phyloP scores from a whole-genome alignment of 1,140 invertebrate genomes.

The Triops longicaudatus region DNA sequence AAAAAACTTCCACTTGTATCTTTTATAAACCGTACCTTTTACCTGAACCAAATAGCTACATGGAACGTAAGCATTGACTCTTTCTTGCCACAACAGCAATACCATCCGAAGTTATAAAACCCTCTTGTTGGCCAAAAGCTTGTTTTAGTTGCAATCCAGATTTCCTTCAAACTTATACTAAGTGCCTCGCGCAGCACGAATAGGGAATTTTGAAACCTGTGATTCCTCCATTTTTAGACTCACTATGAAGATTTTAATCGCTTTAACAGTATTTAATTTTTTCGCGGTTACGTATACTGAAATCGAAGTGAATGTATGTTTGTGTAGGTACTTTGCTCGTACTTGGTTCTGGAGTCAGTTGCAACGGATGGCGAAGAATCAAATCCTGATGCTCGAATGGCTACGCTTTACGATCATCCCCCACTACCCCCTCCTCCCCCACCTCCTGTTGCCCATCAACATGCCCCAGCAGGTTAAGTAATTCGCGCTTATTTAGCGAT shows the following conservation, averaged over 20 bases:
- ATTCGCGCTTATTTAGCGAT: too few relatives aligned
- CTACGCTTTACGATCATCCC: not conserved
- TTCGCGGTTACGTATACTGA: not conserved
- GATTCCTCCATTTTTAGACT: not conserved
- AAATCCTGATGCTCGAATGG: not conserved
- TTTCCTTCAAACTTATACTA: not conserved
- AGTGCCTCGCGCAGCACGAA: not conserved
- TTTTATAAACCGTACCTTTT: not conserved
- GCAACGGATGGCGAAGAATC: not conserved
- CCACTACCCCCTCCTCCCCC: not conserved
- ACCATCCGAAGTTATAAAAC: conserved; percentile 5
- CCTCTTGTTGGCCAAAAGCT: not conserved
- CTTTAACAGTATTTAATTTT: not conserved
- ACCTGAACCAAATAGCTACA: not conserved
- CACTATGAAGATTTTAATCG: not conserved
- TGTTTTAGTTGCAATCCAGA: not conserved
- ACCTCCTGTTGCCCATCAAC: not conserved
- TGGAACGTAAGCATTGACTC: not conserved
- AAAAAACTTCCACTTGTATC: not conserved
- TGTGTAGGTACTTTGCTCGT: not conserved
- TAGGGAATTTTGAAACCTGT: not conserved
- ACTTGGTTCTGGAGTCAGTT: not conserved
- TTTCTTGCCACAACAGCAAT: not conserved
- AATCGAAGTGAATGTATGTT: not conserved
- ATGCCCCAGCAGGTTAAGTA: not conserved